A percentile compares a stretch with the other conserved stretches of the same genome.
Evolutionary conservation across 1,140 invertebrate species (phyloP).

Genomic region (Ostrea denselamellosa): DNA sequence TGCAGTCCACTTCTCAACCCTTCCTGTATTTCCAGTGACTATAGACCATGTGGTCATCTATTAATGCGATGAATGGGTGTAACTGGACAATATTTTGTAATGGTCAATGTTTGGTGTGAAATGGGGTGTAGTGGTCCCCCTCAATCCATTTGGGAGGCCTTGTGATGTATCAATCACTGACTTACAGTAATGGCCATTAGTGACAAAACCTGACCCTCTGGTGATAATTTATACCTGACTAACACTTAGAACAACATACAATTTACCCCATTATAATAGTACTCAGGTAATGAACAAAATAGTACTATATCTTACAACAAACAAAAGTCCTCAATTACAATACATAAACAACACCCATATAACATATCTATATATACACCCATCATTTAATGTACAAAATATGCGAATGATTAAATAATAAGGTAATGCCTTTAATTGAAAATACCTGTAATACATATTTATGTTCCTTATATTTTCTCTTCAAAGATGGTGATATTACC

Average conservation of each 20-base stretch:
- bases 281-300: conserved; percentile 8
- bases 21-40: neutral
- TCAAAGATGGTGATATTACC: neutral
- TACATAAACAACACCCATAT: neutral
- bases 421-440: neutral
- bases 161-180: conserved; percentile 28
- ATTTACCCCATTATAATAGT: conserved; percentile 20
- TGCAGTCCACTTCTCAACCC: neutral
- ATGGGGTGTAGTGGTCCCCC: conserved; percentile 24
- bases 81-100: conserved; percentile 27
- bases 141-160: conserved; percentile 23
- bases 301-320: neutral
- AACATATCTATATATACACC: neutral
- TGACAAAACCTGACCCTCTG: neutral
- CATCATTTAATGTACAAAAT: neutral
- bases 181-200: conserved; percentile 35
- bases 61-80: conserved; percentile 26
- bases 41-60: neutral
- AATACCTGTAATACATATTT: neutral
- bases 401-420: neutral
- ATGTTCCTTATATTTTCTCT: neutral
- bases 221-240: conserved; percentile 3
- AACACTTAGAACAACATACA: conserved; percentile 13
- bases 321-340: conserved; percentile 16
- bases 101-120: conserved; percentile 14